These are phyloP conservation scores for Arenaria interpres DNA, from an alignment of 2,113 vertebrate genomes.

Conservation along the genomic window DNA sequence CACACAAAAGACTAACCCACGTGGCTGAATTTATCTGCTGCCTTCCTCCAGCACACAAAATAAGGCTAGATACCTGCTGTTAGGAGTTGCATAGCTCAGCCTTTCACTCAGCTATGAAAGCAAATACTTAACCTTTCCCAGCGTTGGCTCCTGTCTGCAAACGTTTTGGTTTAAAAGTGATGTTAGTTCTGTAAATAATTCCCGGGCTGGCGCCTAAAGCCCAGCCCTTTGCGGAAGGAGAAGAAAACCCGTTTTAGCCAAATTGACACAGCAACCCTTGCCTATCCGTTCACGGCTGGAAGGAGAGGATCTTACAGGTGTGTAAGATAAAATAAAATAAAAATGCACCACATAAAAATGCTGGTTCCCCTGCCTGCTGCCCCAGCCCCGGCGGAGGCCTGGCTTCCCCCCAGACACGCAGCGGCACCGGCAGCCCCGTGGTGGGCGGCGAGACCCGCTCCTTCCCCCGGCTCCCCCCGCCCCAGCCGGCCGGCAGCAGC, in stretches of 20 bases:
- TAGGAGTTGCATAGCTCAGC: not conserved
- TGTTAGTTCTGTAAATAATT: not conserved
- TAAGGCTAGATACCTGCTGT: not conserved
- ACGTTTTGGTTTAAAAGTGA: not conserved
- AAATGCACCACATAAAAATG: accelerated
- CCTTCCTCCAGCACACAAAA: not conserved
- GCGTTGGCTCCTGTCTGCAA: accelerated
- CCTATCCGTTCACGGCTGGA: accelerated
- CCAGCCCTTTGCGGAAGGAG: not conserved
- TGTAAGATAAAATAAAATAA: too few relatives aligned
- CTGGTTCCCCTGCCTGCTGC: accelerated
- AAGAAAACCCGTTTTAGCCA: not conserved
- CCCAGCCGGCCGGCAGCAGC: not conserved
- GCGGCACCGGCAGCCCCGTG: not conserved
- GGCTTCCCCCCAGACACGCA: accelerated
- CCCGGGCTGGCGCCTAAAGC: not conserved
- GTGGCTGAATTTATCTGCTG: not conserved
- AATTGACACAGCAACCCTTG: not conserved
- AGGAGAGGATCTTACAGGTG: accelerated
- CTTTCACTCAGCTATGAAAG: not conserved
- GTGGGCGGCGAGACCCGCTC: accelerated
- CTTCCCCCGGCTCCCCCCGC: not conserved
- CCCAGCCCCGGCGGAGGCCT: not conserved
- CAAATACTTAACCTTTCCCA: not conserved
- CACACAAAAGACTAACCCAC: not conserved